Evolutionary conservation across 2,888 invertebrate species (phyloP), one percentile per base, ranked within the genome.

Genomic region (Nineta flava): DNA sequence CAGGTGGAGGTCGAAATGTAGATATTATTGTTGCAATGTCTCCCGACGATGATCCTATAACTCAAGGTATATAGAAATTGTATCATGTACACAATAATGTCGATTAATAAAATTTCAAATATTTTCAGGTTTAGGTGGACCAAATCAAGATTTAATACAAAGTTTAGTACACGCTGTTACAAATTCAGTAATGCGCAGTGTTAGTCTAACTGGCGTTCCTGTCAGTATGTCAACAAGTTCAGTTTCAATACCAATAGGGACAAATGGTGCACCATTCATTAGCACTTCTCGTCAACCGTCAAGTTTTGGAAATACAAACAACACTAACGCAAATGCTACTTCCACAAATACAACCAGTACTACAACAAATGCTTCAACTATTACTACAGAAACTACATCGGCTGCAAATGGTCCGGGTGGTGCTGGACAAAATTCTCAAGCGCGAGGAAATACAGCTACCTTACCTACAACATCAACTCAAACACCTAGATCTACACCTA

Each of bases 381-480:
- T 15, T 52, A 54, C 17, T 21, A 47, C 54, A 19, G 48, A 53
- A 12, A 51, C 48, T 51, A 31, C 52, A 52, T 48, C 57, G 15
- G 49, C 47, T n/a, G 48, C 61, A 55, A 62, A 52, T 56, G 52
- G 54, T 43, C 52, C 54, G 38, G 54, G 56, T 6, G 55, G 53
- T 4, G 51, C 58, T 13, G 63, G 63, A n/a, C 68, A 68, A 52
- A 69, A 68, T 54, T 68, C 69, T 13, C 71, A 71, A 57, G 70
- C 71, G 5, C 72, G 79, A 49, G 76, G 76, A 10, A 79, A 77
- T 55, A 76, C 79, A 3, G 77, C 77, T 44, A 82, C 83, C 3
- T 75, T 81, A 62, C 80, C 81, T 17, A 83, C 82, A 9, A 82
- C 81, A 17, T 72, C 81, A 1, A 82, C 82, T 1, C 77, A 81